A percentile compares a stretch with the other conserved stretches of the same genome.
Conservation (phyloP, 2,888 invertebrate genomes). For the Brenthis hecate region DNA sequence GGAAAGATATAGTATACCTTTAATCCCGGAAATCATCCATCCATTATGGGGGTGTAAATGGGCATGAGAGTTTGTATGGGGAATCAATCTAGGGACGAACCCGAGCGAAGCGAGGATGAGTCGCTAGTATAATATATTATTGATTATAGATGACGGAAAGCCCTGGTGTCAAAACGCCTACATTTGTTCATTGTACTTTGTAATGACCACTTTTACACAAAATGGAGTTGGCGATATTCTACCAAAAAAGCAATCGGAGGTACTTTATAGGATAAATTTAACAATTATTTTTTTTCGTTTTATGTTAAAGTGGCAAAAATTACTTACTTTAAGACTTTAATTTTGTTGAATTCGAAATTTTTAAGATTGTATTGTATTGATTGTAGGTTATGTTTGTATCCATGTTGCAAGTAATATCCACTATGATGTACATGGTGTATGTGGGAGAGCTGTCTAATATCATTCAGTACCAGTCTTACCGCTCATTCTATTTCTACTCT, state of each 20-base stretch:
- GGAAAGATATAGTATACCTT: no score
- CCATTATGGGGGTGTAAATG: no score
- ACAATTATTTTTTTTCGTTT: not conserved
- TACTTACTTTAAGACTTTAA: not conserved
- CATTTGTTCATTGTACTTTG: conserved; percentile 65
- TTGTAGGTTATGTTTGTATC: conserved; percentile 62
- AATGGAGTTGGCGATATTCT: conserved; percentile 69
- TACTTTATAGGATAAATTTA: conserved; percentile 35
- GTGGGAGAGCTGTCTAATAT: conserved; percentile 73
- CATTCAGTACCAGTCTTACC: conserved; percentile 65
- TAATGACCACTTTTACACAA: conserved; percentile 65
- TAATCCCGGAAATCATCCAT: no score
- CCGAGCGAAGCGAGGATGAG: no score
- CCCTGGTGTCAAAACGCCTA: conserved; percentile 56
- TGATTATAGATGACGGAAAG: conserved; percentile 49
- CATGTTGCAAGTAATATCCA: conserved; percentile 60
- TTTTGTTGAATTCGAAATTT: not conserved
- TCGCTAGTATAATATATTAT: not conserved
- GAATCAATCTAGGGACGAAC: no score
- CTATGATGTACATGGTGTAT: conserved; percentile 65
- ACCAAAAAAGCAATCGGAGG: conserved; percentile 65
- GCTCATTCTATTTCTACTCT: conserved; percentile 64
- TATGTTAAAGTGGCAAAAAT: no score
- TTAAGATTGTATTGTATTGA: not conserved
- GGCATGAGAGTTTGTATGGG: no score